Base-by-base conservation (phyloP, 1,140 invertebrate genomes). In the Bicyclus anynana region DNA sequence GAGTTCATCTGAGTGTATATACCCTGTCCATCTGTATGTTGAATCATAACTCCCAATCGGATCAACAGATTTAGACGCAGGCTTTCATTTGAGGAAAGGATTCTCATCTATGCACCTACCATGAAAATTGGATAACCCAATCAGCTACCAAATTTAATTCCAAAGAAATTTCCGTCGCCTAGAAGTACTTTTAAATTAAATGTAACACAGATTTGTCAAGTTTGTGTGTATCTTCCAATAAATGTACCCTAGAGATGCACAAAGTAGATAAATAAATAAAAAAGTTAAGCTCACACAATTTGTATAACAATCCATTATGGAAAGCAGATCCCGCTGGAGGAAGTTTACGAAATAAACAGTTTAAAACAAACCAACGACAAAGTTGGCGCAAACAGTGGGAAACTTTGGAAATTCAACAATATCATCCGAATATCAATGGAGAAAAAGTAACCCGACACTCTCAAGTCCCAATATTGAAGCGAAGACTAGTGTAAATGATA, bases 301-400 rank as follows among this genome's bases (percentile, higher is more conserved):
- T 10, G 33, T 14, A 27, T 14, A 52, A 26, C 17, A 55, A 35
- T 61, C 53, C 54, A 55, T 61, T 54, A 51, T 33, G 37, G 37
- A 55, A 60, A 49, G 29, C 13, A 29, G 27, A 61, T 46, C 40
- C 47, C 12, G 40, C 18, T 46, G 35, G 49, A 44, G 51, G 53
- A 55, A 61, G 37, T 61, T 61, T 51, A 37, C 7, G 52, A 44
- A 33, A 52, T 61, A 54, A 61, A 54, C 47, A 55, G 14, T 46
- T 55, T 50, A 61, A 53, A 26, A 54, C 38, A 61, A 61, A 49
- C 40, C 38, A 40, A 51, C 6, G 42, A 47, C 46, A 18, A 61
- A 55, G 59, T 55, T 55, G 49, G 52, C 3, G 52, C 52, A 27
- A 61, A 61, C 48, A 27, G 26, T 23, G 40, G 13, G 14, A 29